Evolutionary conservation across 2,113 vertebrate species (phyloP), one percentile per base, ranked within the genome.

Genomic region (Psettodes erumei): DNA sequence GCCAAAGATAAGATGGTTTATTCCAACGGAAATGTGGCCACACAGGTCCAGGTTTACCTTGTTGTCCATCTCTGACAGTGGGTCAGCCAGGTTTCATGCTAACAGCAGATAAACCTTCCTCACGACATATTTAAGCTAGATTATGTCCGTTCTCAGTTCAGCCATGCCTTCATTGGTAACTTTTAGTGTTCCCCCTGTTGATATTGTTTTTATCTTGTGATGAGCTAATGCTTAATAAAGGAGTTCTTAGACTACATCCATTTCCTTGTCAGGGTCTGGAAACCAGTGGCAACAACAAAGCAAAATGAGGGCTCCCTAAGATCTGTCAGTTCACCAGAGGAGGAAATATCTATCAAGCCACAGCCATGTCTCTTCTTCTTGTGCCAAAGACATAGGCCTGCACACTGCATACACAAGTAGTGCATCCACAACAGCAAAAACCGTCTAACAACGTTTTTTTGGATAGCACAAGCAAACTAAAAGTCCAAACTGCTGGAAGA

Each of bases 321-420:
- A 75, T 55, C 61, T 74, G 73, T 83, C 62, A 70, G 69, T 63
- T 82, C 64, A 68, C 54, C 80, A 73, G 33, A 62, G 69, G 73
- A 85, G 84, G 81, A 90, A 89, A 84, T 76, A 64, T 82, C 76
- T 78, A 70, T 82, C 61, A 51, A 77, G 54, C 45, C 72, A 38
- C 37, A 80, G 54, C 54, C 16, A 73, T 74, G 85, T 83, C 65
- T 77, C 38, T 69, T 84, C 73, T 86, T 75, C 23, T 64, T 51
- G 27, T 86, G 81, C 81, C 79, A 88, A 58, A 59, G 27, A 66
- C 53, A 60, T 10, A 25, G 74, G 43, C 54, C 79, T 76, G 45
- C 48, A 48, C 21, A 23, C 69, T 79, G n/a, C 38, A 35, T 35
- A 61, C 73, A 51, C 62, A 62, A 79, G 75, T 37, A 32, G 69